Evolutionary conservation across 2,797 vertebrate species (phyloP), one percentile per base, ranked within the genome.

Genomic region (Amblyopsis hoosieri): DNA sequence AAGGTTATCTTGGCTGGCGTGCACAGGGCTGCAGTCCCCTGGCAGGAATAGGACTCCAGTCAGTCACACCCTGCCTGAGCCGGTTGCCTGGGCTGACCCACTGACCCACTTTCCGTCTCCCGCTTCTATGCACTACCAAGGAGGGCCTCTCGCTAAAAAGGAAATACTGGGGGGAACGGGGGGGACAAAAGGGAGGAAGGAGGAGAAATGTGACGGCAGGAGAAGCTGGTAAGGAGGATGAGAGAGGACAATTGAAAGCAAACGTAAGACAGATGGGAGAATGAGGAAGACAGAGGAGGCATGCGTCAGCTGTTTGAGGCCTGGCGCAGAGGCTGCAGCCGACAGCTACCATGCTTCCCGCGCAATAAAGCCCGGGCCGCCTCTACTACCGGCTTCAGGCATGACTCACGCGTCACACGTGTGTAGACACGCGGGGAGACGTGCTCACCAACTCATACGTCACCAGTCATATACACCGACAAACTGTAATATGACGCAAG

Each of bases 91-190:
- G 76, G 74, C 79, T 92, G 92, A 93, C 92, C 92, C 90, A 93
- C 86, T 93, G 91, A 93, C 93, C 90, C 89, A 93, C 90, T 93
- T 94, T 92, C 87, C 42, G 45, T 73, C 67, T 83, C 63, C 67
- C 51, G 75, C 73, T 77, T 60, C 70, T 74, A 60, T 57, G 1
- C 76, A 64, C 3, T 75, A 76, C 79, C 79, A 80, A 75, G 68
- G 64, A 85, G 75, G 77, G 75, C 74, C 74, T 80, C 71, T 76
- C 68, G 79, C n/a, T 61, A 48, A 53, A 19, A 51, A 11, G 12
- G 59, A 29, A 13, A 48, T 19, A 14, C 4, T 76, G 65, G 72
- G 74, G 67, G 57, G 73, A 73, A 60, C 57, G 19, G 19, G 19
- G 19, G 19, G 19, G 19, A 2, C 3, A 14, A 55, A 71, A 60